Base-by-base conservation (phyloP, 2,113 vertebrate species). In the Tetrax tetrax region DNA sequence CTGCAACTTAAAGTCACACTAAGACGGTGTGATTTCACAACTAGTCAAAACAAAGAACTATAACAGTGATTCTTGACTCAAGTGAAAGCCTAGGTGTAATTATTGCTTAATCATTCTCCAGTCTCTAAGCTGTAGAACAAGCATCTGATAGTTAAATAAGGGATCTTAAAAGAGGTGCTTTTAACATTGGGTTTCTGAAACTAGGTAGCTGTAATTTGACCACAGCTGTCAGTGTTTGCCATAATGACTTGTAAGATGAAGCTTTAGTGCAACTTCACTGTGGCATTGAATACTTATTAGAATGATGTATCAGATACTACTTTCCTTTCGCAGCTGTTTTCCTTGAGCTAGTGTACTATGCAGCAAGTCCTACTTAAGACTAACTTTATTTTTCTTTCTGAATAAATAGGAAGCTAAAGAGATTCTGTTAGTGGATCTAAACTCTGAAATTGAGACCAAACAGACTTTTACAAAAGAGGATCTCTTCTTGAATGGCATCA, bases 341-440 rank as follows among this genome's bases (percentile, higher is more conserved):
- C 12, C 57, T 75, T 68, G 6, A 80, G 33, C 37, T 93, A 93
- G 56, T 94, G 33, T 80, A 51, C 21, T 63, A 11, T 78, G 56
- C 51, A 88, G 50, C 7, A 83, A 86, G 43, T 63, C 50, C 38
- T 90, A 19, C 3, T 4, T 87, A 71, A 82, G 94, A 97, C 95
- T 98, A 98, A 98, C 68, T 83, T 96, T 88, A 72, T 86, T 97
- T 98, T 97, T 98, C 95, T 98, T 98, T 97, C 97, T 95, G 95
- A 97, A 98, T 96, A 98, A 98, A 98, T 98, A 99, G 99, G 99
- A 98, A 94, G 97, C 97, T 98, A 99, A 99, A 98, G 99, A 99
- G 96, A 98, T 99, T 98, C 98, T 99, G 90, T 99, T 99, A 99
- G 98, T 99, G 99, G 99, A 99, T 97, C 98, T 99, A 98, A 98